phyloP scores from a whole-genome alignment of 2,113 vertebrate species.

The Eulacestoma nigropectus region DNA sequence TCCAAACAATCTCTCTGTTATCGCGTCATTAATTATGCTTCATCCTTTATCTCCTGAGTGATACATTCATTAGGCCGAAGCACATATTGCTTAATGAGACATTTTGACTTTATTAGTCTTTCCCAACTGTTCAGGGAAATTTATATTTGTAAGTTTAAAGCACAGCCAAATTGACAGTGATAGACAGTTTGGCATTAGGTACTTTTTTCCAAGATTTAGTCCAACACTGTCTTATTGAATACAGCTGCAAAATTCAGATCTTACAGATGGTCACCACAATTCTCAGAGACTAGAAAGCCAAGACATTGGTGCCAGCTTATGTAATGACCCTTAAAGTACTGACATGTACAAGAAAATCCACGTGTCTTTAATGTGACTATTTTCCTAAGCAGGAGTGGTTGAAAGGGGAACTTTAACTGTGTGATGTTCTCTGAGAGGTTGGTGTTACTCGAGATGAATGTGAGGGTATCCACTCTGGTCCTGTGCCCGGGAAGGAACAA shows the following conservation, averaged over 20 bases:
- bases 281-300: neutral
- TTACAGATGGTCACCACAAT: constrained; percentile 35
- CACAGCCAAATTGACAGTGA: constrained; percentile 43
- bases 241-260: constrained; percentile 59
- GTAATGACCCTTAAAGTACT: constrained; percentile 17
- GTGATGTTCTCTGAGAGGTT: neutral
- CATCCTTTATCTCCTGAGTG: neutral
- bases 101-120: constrained; percentile 39
- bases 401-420: neutral
- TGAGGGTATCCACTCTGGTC: neutral
- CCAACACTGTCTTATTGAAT: constrained; percentile 54
- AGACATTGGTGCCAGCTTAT: constrained; percentile 18
- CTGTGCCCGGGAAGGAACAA: neutral
- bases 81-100: constrained; percentile 32
- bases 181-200: constrained; percentile 17
- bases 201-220: constrained; percentile 48
- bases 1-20: neutral
- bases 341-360: constrained; percentile 1
- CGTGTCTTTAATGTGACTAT: neutral
- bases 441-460: neutral
- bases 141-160: constrained; percentile 36
- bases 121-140: constrained; percentile 33
- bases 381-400: neutral
- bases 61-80: neutral
- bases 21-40: neutral